Evolutionary conservation across 1,140 invertebrate genomes (phyloP), one percentile per base, ranked within the genome.

Genomic region (Drosophila albomicans): DNA sequence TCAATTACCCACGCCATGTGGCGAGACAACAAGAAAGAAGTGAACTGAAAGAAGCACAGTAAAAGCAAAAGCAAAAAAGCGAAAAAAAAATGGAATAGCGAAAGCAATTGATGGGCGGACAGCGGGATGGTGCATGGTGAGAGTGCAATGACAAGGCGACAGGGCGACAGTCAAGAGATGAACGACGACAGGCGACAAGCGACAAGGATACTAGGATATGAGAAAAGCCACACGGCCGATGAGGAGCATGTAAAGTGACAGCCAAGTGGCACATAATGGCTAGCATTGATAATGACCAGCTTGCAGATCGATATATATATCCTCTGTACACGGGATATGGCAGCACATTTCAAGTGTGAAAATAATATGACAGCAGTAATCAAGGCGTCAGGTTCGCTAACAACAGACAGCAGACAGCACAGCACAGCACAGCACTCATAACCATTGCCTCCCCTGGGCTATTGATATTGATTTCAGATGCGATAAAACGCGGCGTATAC

Each of bases 321-420:
- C 20, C 3, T 25, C 20, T 25, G 20, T 25, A 72, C 32, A 56
- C 61, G 62, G 28, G 28, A 25, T 35, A 62, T 62, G 45, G 32
- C 52, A 57, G 74, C 59, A 62, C 67, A 84, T 89, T 88, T 88
- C 77, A 84, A 88, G 85, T 84, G 84, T 87, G 84, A 88, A 88
- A 84, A 88, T 88, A 88, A 88, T 88, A 89, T 84, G 84, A 88
- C 85, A 88, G 70, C 59, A 71, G 84, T 88, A 88, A 87, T 87
- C 84, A 84, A 88, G 84, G 64, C 54, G 62, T 54, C 71, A 78
- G 73, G 61, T 51, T 35, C 30, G 32, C 16, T 30, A 32, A 32
- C 30, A 32, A 6, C 45, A 41, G 3, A 11, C 48, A 25, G 13
- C 28, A 32, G 5, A 32, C 2, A 25, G 3, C 20, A 38, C 35